Conservation (phyloP, 2,888 invertebrate genomes). For the Scaptomyza reducta region DNA sequence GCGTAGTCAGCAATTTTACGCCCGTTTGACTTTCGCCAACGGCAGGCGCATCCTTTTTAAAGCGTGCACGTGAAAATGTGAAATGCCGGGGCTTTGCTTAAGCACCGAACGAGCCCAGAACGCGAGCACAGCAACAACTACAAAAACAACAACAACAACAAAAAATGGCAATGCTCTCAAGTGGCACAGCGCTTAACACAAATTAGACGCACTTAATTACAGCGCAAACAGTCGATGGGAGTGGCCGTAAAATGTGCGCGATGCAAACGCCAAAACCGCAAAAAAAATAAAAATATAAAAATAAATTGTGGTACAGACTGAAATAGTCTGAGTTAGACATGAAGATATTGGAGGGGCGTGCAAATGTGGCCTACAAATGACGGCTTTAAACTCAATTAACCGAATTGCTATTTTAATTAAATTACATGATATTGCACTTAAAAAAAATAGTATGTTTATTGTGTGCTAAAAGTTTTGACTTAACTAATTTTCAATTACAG, state of each 20-base stretch:
- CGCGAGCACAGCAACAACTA: background rate
- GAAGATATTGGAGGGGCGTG: slow-evolving; percentile 20
- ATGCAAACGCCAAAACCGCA: slow-evolving; percentile 48
- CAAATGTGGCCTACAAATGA: slow-evolving; percentile 59
- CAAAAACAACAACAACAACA: slow-evolving; percentile 15
- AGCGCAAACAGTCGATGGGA: slow-evolving; percentile 68
- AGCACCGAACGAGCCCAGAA: slow-evolving; percentile 11
- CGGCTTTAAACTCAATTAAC: slow-evolving; percentile 78
- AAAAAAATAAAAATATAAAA: slow-evolving; percentile 11
- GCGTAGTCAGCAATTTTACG: slow-evolving; percentile 62
- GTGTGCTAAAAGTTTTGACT: slow-evolving; percentile 27
- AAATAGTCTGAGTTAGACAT: slow-evolving; percentile 11
- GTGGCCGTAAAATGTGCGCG: slow-evolving; percentile 62
- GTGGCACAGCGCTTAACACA: slow-evolving; percentile 74
- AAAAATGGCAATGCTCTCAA: slow-evolving; percentile 63
- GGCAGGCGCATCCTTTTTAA: slow-evolving; percentile 57
- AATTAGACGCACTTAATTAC: slow-evolving; percentile 80
- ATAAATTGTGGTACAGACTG: slow-evolving; percentile 9
- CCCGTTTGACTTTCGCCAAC: slow-evolving; percentile 58
- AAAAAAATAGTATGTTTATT: slow-evolving; percentile 4
- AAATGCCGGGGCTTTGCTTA: slow-evolving; percentile 40
- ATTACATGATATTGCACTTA: slow-evolving; percentile 43
- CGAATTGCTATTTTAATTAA: slow-evolving; percentile 72
- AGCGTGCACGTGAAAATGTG: slow-evolving; percentile 35
- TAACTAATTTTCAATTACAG: slow-evolving; percentile 43